Evolutionary conservation across 1,140 invertebrate genomes (phyloP).

Genomic region (Heliconius hermathena): DNA sequence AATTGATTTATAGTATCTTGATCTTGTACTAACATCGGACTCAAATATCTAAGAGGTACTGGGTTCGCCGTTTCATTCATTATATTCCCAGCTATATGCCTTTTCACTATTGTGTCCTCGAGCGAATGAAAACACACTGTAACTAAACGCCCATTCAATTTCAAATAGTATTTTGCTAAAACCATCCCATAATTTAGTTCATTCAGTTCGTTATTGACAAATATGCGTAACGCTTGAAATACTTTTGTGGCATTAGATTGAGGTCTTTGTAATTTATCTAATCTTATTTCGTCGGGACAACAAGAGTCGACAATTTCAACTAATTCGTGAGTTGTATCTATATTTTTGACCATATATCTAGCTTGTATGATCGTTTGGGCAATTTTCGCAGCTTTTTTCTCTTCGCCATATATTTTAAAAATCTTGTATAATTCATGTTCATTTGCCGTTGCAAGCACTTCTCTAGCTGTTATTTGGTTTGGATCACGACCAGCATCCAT

Average conservation of each 20-base stretch:
- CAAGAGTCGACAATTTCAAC: constrained; percentile 89
- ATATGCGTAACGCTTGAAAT: constrained; percentile 97
- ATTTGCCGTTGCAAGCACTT: constrained; percentile 90
- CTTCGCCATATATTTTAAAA: constrained; percentile 95
- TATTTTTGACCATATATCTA: constrained; percentile 90
- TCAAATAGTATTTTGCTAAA: constrained; percentile 89
- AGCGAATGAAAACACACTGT: constrained; percentile 95
- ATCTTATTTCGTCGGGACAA: constrained; percentile 81
- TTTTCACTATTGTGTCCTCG: constrained; percentile 97
- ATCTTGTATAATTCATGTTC: constrained; percentile 91
- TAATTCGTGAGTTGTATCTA: constrained; percentile 92
- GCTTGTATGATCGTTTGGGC: constrained; percentile 94
- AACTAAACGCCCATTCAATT: constrained; percentile 88
- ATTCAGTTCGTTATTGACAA: constrained; percentile 98
- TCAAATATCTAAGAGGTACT: constrained; percentile 85
- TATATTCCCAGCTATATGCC: constrained; percentile 91
- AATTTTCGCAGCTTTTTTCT: constrained; percentile 93
- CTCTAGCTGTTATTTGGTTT: constrained; percentile 89
- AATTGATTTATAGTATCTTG: constrained; percentile 84
- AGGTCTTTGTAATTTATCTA: constrained; percentile 89
- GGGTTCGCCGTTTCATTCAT: constrained; percentile 85
- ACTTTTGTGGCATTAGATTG: constrained; percentile 94
- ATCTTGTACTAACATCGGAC: constrained; percentile 82
- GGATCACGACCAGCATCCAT: constrained; percentile 92
- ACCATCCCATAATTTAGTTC: constrained; percentile 95